Evolutionary conservation across 2,888 invertebrate genomes (phyloP).

Genomic region (Agrochola lota): DNA sequence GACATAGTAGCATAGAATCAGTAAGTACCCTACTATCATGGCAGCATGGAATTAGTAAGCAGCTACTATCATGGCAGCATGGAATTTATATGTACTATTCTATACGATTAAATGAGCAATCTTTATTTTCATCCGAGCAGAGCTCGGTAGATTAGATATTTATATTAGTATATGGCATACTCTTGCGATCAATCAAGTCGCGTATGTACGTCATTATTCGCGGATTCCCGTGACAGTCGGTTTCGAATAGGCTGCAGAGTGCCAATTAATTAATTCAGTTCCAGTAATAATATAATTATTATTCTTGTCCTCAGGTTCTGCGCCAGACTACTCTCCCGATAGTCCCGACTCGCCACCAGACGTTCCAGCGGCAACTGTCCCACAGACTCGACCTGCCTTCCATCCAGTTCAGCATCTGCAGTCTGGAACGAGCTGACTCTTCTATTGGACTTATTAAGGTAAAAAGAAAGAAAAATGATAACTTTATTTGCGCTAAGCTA

Average conservation of each 20-base stretch:
- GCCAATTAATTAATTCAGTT: not conserved
- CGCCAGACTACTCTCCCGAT: slow-evolving; percentile 95
- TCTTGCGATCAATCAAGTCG: no score
- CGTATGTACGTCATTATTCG: not conserved
- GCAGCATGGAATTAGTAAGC: no score
- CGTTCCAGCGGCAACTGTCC: slow-evolving; percentile 95
- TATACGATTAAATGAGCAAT: no score
- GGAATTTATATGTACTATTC: no score
- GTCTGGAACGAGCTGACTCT: slow-evolving; percentile 93
- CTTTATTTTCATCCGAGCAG: no score
- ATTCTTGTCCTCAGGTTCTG: slow-evolving; percentile 89
- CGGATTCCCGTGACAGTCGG: no score
- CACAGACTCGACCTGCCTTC: slow-evolving; percentile 94
- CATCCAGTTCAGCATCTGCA: slow-evolving; percentile 95
- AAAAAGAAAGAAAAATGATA: slow-evolving; percentile 36
- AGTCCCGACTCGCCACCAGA: slow-evolving; percentile 95
- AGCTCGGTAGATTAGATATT: no score
- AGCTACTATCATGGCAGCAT: no score
- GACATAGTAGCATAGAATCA: no score
- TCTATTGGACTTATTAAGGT: slow-evolving; percentile 94
- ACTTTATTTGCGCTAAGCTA: not conserved
- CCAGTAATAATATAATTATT: not conserved
- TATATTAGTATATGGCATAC: no score
- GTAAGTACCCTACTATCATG: no score
- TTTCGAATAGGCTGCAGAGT: not conserved